Evolutionary conservation across 2,113 vertebrate genomes (phyloP).

Genomic region (Cygnus buccinator): DNA sequence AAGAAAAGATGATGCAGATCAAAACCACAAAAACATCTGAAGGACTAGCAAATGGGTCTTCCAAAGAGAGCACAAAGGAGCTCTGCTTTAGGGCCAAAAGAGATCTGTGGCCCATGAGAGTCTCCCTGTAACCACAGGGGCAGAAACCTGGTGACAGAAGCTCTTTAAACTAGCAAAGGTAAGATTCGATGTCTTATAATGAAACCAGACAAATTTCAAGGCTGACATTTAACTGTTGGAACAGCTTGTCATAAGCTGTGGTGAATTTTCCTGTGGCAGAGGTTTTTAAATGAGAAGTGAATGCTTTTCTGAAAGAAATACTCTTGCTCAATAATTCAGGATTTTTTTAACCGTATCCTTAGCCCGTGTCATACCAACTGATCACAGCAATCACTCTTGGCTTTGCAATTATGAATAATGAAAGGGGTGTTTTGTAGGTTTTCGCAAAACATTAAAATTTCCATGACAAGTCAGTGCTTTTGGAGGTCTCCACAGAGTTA

Average conservation of each 20-base stretch:
- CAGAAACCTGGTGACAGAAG: background rate
- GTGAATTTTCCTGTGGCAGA: background rate
- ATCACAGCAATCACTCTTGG: background rate
- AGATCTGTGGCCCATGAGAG: background rate
- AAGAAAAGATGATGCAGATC: background rate
- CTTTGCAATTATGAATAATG: background rate
- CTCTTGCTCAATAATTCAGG: background rate
- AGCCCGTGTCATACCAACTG: background rate
- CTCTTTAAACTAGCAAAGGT: background rate
- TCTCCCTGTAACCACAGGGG: rapidly evolving
- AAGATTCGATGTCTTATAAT: background rate
- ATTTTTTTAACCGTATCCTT: background rate
- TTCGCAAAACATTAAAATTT: background rate
- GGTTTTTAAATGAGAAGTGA: background rate
- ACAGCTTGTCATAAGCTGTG: background rate
- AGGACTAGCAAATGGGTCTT: background rate
- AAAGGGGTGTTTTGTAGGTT: background rate
- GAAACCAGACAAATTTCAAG: background rate
- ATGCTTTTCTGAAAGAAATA: background rate
- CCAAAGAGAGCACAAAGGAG: background rate
- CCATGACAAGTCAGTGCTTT: background rate
- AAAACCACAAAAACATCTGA: background rate
- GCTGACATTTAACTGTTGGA: background rate
- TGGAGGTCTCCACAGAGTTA: background rate
- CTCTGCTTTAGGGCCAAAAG: background rate